phyloP scores from a whole-genome alignment of 2,113 vertebrate genomes.

The Chaenocephalus aceratus region DNA sequence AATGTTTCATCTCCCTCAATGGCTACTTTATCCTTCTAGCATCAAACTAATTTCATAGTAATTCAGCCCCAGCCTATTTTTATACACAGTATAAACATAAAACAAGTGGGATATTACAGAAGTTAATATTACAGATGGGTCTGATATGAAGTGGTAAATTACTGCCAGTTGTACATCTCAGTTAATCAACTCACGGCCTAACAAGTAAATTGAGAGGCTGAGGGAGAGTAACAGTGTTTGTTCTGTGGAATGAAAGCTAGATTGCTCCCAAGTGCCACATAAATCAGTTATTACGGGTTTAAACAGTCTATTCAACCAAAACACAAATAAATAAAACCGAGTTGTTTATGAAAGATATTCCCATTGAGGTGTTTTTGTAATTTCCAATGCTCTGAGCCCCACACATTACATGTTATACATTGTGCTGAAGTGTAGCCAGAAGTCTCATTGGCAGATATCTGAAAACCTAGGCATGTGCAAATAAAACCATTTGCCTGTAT shows the following conservation, averaged over 20 bases:
- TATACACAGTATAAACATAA: background rate
- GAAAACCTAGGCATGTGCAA: background rate
- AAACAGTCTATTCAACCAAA: background rate
- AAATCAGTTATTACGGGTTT: background rate
- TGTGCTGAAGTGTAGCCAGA: background rate
- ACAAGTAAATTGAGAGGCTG: background rate
- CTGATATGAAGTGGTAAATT: background rate
- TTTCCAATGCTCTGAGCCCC: background rate
- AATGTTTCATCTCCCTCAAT: background rate
- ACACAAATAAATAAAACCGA: background rate
- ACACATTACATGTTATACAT: background rate
- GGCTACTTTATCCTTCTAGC: background rate
- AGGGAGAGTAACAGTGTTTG: background rate
- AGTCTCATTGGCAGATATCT: background rate
- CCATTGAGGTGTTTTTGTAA: background rate
- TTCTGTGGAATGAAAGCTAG: background rate
- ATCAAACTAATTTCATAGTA: background rate
- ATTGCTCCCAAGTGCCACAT: background rate
- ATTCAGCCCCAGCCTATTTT: background rate
- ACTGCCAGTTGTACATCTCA: background rate
- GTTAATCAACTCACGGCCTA: conserved; percentile 1
- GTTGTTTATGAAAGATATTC: background rate
- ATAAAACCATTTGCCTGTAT: background rate
- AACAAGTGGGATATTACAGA: background rate
- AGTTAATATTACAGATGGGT: background rate